phyloP scores from a whole-genome alignment of 64 coral and sea anemone species.

The Montipora efflorescens region DNA sequence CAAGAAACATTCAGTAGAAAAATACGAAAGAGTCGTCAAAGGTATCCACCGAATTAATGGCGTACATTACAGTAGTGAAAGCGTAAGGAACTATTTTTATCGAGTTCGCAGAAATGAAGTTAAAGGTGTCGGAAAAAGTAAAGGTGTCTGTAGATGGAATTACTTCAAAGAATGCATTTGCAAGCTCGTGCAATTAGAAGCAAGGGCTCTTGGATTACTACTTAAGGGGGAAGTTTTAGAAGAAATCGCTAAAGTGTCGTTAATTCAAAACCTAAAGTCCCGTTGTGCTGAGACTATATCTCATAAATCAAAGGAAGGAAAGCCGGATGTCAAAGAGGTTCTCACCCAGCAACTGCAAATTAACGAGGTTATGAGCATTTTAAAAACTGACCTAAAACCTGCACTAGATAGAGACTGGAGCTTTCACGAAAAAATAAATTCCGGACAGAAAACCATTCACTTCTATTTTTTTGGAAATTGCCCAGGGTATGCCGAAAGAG shows the following conservation, averaged over 20 bases:
- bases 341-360: neutral
- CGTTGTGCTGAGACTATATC: neutral
- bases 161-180: no score
- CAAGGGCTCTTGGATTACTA: no score
- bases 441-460: slow-evolving; percentile 6
- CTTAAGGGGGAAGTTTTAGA: slow-evolving; percentile 15
- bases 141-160: no score
- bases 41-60: no score
- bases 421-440: slow-evolving; percentile 25
- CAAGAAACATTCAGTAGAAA: no score
- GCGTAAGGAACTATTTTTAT: no score
- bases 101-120: no score
- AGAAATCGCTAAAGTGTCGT: neutral
- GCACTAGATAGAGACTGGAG: slow-evolving; percentile 17
- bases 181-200: no score
- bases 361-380: neutral
- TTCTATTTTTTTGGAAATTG: slow-evolving; percentile 69
- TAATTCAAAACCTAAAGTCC: neutral
- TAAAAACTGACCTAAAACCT: slow-evolving; percentile 12
- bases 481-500: neutral
- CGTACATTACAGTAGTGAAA: no score
- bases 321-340: neutral
- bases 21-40: no score
- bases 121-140: no score
- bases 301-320: neutral